phyloP scores from a whole-genome alignment of 1,140 invertebrate genomes.

The Habropoda laboriosa region DNA sequence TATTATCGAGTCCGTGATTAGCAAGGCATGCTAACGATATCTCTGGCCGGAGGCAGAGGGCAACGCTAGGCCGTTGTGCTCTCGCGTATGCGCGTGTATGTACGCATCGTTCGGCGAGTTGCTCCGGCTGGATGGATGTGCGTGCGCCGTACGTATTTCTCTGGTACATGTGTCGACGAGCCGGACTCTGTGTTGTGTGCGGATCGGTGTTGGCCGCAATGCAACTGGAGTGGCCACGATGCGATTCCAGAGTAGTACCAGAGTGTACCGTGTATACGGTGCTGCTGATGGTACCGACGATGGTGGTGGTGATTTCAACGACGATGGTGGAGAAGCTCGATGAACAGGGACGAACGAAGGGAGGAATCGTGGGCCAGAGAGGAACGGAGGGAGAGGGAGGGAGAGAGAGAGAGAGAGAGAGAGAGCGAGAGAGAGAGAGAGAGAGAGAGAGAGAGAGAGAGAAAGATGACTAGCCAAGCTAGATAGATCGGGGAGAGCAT shows the following conservation, averaged over 20 bases:
- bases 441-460: constrained; percentile 16
- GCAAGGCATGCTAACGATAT: constrained; percentile 82
- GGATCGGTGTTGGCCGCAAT: constrained; percentile 70
- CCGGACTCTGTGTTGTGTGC: constrained; percentile 37
- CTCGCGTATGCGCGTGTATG: constrained; percentile 57
- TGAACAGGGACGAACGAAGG: constrained; percentile 35
- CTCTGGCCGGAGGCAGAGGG: constrained; percentile 77
- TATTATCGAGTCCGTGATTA: constrained; percentile 82
- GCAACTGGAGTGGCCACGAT: constrained; percentile 74
- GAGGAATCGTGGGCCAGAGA: background rate
- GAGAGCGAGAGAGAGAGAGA: constrained; percentile 15
- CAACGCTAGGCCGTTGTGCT: constrained; percentile 66
- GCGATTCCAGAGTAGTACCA: constrained; percentile 67
- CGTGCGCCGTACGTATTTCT: constrained; percentile 43
- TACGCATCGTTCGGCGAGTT: constrained; percentile 53
- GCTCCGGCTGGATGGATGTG: constrained; percentile 54
- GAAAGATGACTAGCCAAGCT: constrained; percentile 9
- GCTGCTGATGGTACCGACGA: constrained; percentile 38
- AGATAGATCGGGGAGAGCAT: constrained; percentile 37
- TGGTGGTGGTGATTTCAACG: constrained; percentile 76
- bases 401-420: background rate
- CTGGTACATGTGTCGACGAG: constrained; percentile 11
- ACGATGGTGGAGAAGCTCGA: constrained; percentile 67
- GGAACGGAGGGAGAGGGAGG: constrained; percentile 8
- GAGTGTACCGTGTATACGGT: constrained; percentile 67